phyloP scores from a whole-genome alignment of 2,888 invertebrate species.

The Campaea margaritaria region DNA sequence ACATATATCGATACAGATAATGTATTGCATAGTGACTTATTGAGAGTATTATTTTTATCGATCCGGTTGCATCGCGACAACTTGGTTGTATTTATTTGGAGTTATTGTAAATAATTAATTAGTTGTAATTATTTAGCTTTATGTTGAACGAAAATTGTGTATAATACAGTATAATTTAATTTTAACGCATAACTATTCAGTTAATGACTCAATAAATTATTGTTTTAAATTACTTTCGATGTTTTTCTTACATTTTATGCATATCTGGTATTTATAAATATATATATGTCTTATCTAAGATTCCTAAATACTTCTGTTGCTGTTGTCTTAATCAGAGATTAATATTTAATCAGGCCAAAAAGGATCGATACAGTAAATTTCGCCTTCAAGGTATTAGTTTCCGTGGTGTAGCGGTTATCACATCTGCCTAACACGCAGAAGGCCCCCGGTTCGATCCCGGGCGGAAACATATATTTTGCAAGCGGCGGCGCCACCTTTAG shows the following conservation, averaged over 20 bases:
- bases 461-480: conserved; percentile 87
- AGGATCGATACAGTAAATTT: neutral
- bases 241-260: conserved; percentile 30
- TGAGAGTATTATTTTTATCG: conserved; percentile 38
- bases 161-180: conserved; percentile 73
- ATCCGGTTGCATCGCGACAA: conserved; percentile 43
- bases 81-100: conserved; percentile 53
- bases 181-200: conserved; percentile 72
- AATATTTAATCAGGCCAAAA: neutral
- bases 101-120: conserved; percentile 71
- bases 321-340: no score
- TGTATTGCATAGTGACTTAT: conserved; percentile 32
- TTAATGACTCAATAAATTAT: conserved; percentile 82
- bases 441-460: conserved; percentile 96
- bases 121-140: conserved; percentile 63
- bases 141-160: conserved; percentile 68
- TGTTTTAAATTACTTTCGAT: conserved; percentile 75
- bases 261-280: no score
- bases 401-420: conserved; percentile 96
- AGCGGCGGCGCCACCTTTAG: neutral
- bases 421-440: conserved; percentile 96
- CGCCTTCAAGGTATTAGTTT: conserved; percentile 72
- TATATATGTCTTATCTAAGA: no score
- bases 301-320: no score
- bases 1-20: conserved; percentile 40